Evolutionary conservation across 2,113 vertebrate genomes (phyloP).

Genomic region (Himantopus leucocephalus): DNA sequence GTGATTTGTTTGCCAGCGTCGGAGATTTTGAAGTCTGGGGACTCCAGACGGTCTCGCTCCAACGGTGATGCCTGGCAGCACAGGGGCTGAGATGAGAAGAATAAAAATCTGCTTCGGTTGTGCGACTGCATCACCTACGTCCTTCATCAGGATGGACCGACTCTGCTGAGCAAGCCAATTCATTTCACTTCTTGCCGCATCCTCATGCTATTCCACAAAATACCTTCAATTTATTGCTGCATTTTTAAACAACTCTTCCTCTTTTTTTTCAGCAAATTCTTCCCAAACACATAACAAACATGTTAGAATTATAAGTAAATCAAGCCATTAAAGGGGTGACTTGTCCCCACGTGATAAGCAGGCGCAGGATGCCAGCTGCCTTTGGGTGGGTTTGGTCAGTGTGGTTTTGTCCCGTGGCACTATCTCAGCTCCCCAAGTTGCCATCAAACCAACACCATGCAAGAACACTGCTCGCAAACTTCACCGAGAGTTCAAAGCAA

Average conservation of each 20-base stretch:
- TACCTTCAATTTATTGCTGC: background rate
- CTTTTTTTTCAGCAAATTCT: background rate
- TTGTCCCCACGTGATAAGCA: background rate
- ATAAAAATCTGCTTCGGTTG: background rate
- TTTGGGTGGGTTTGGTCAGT: background rate
- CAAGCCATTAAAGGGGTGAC: background rate
- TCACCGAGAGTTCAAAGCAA: background rate
- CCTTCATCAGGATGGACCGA: background rate
- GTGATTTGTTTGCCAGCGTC: background rate
- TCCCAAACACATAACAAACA: background rate
- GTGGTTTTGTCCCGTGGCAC: rapidly evolving
- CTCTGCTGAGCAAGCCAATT: background rate
- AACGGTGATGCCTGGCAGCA: background rate
- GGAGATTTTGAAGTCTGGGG: background rate
- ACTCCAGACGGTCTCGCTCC: background rate
- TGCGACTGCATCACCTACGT: background rate
- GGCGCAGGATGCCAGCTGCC: background rate
- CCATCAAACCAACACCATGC: background rate
- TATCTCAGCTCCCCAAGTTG: background rate
- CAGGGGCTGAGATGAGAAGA: background rate
- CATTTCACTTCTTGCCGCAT: background rate
- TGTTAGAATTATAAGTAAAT: background rate
- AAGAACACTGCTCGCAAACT: background rate
- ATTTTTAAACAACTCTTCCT: background rate
- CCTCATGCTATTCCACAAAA: background rate